phyloP scores from a whole-genome alignment of 2,888 invertebrate species.

The Isotomurus palustris region DNA sequence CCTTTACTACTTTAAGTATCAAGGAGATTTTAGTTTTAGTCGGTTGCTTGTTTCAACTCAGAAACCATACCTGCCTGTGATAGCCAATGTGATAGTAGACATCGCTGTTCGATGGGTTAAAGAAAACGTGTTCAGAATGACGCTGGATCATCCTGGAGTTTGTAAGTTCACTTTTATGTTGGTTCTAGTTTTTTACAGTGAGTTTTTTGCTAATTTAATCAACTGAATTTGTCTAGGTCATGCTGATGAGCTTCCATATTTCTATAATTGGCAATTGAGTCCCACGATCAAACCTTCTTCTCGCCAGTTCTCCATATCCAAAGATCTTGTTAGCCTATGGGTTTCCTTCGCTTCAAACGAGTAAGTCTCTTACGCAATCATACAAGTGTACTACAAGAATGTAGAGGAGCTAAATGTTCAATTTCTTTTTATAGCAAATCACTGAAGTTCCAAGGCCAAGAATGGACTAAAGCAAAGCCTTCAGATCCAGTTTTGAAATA shows the following conservation, averaged over 20 bases:
- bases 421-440: too few species aligned
- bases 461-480: conserved; percentile 19
- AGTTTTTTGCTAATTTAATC: too few species aligned
- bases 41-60: conserved; percentile 20
- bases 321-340: conserved; percentile 27
- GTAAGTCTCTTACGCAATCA: too few species aligned
- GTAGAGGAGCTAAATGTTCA: too few species aligned
- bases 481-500: conserved; percentile 14
- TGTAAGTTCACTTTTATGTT: conserved; percentile 10
- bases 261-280: conserved; percentile 1
- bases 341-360: conserved; percentile 25
- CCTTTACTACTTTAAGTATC: conserved; percentile 24
- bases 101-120: conserved; percentile 15
- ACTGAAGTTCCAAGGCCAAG: too few species aligned
- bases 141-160: conserved; percentile 23
- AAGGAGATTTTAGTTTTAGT: conserved; percentile 16
- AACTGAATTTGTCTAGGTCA: not conserved
- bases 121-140: conserved; percentile 12
- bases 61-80: conserved; percentile 17
- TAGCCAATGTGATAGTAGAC: conserved; percentile 22
- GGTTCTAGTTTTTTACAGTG: not conserved
- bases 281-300: too few species aligned
- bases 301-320: conserved; percentile 31
- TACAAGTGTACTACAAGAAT: too few species aligned
- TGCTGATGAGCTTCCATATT: not conserved